Evolutionary conservation across 92 coral and sea anemone genomes (phyloP), one percentile per base, ranked within the genome.

Genomic region (Porites rus): DNA sequence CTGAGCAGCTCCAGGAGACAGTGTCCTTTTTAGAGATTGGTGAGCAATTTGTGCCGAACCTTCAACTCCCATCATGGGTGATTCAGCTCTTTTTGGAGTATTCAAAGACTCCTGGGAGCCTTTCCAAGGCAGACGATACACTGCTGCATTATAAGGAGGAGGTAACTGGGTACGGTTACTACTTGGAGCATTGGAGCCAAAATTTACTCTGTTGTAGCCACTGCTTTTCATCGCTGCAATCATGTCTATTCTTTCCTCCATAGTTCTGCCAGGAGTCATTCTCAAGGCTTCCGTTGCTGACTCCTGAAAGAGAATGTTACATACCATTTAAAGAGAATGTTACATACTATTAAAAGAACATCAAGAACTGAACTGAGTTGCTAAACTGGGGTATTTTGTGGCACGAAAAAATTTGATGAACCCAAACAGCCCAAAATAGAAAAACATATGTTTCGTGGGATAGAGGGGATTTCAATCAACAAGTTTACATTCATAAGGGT

Each of bases 101-200:
- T 94, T 91, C 16, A 89, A 70, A 1, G 95, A 89, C 67, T 92
- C 98, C 53, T 94, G 95, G 10, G 98, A 94, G 25, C 94, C 98
- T 74, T 90, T 92, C 98, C 95, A 94, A 24, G 98, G 87, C 69
- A 86, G 81, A 53, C 93, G 83, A 53, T 93, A 90, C 58, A 93
- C 78, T 14, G 91, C 93, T 31, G 96, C 92, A 82, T 79, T 93
- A 65, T 95, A 95, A 0, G 98, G 93, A 28, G 98, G 98, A 46
- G 98, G 98, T 11, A 95, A 85, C 63, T 88, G 94, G 46, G 78
- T 76, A 53, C 87, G 95, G 58, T 52, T 73, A 20, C 70, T 61
- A 10, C 75, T 83, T 17, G 87, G 54, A 10, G 88, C 84, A 82
- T 65, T 80, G 61, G 89, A 88, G 21, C 81, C 78, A 19, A 89